Base-by-base conservation (phyloP, 2,888 invertebrate species). In the Ischnura elegans region DNA sequence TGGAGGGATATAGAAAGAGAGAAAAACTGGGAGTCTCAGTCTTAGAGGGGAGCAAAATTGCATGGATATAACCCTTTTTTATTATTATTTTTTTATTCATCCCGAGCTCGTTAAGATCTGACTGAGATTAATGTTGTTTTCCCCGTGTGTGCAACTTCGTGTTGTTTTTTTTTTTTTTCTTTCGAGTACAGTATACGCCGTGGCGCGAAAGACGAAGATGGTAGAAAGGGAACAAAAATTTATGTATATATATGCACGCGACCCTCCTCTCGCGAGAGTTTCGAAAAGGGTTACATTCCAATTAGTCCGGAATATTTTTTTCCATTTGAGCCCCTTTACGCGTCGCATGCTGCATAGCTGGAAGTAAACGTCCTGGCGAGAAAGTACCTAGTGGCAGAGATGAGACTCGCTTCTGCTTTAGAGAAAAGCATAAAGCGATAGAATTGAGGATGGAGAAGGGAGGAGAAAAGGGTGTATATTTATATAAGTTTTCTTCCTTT, bases 71-170 rank as follows among this genome's bases (percentile, higher is more conserved):
- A 36, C 29, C 61, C 21, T 51, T 19, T 51, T 19, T 51, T 51
- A n/a, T n/a, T n/a, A n/a, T n/a, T n/a, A n/a, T 13, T 29, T 76
- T 76, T 76, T 8, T 36, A 36, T 36, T 36, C 76, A 36, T 76
- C 36, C 76, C 76, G 36, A 36, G 76, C 76, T 76, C 76, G 36
- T 76, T 76, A 76, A 76, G 76, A 76, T 76, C 25, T 76, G 76
- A 76, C 76, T 76, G 76, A 76, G 76, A 76, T 76, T 76, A 76
- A 76, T 76, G 36, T 36, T 76, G 29, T 76, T 76, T 76, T 76
- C 36, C 76, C 16, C 29, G 76, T 21, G n/a, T 76, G 76, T 76
- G 29, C 76, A 29, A 25, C 8, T 13, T 16, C 36, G 29, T 5
- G 16, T 6, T 47, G 47, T 47, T 47, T 47, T 47, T 47, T 47